Evolutionary conservation across 1,140 invertebrate species (phyloP).

Genomic region (Pollicipes pollicipes): DNA sequence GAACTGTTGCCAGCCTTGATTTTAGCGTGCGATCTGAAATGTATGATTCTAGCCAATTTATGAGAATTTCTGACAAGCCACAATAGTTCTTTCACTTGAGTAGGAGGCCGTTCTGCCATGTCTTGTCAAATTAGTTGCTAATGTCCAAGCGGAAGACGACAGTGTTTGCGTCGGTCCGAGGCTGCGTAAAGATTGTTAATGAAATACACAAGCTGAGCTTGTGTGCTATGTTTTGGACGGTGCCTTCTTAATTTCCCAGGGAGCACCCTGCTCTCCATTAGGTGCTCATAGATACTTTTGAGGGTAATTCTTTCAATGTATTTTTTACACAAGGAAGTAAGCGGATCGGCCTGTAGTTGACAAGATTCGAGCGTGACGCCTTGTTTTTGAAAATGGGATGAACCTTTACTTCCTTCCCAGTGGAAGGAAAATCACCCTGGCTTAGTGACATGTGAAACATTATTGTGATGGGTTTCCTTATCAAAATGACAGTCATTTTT

Average conservation of each 20-base stretch:
- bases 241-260: background rate
- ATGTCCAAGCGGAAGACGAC: background rate
- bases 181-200: slow-evolving; percentile 4
- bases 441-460: background rate
- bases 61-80: background rate
- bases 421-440: background rate
- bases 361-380: background rate
- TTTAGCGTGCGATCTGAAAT: background rate
- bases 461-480: background rate
- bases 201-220: background rate
- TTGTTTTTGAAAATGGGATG: background rate
- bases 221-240: background rate
- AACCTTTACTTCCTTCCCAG: background rate
- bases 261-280: background rate
- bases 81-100: background rate
- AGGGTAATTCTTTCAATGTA: background rate
- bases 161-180: slow-evolving; percentile 3
- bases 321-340: background rate
- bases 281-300: background rate
- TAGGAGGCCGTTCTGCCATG: background rate
- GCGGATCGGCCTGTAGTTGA: background rate
- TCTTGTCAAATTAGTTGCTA: slow-evolving; percentile 3
- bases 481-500: background rate
- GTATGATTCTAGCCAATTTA: background rate
- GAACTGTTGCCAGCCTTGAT: background rate